Evolutionary conservation across 37 sponge, comb jelly and placozoan genomes (phyloP), one percentile per base, ranked within the genome.

Genomic region (Agelas oroides): DNA sequence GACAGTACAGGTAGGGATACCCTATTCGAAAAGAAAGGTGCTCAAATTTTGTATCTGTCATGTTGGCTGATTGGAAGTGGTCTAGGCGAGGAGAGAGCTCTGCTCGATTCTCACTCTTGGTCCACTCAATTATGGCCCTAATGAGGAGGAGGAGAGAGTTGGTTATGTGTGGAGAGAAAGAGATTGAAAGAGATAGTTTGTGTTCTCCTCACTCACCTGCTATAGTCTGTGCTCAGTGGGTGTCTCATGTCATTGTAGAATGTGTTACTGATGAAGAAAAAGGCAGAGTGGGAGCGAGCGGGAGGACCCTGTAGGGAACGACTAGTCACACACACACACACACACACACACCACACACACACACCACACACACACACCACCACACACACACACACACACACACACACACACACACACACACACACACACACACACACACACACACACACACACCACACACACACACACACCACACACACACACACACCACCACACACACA

Each of bases 1-100:
- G 97, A 77, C 81, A 83, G 88, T 70, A 97, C 31, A 97, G 85
- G 76, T 97, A 97, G 33, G 97, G 97, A 35, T 84, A 97, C n/a
- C 97, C 97, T n/a, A 94, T 77, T 68, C 90, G 67, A 33, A 94
- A 21, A 1, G 23, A 60, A 34, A 97, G 82, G 6, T 96, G 84
- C 20, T 71, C 81, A 59, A 96, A 94, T 30, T 36, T 75, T 5
- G 76, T 76, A 3, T 25, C 46, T 12, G 62, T 68, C 95, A 95
- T 92, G 70, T 70, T 60, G 3, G 55, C 81, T 16, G 78, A 15
- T 0, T 38, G 12, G 40, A 83, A 84, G 20, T 59, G 35, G 54
- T 85, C 76, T 30, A 54, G 63, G n/a, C 56, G 17, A 33, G 52
- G 55, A 19, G 69, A 40, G 63, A 32, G 53, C 31, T 81, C 72